Base-by-base conservation (phyloP, 2,797 vertebrate species). In the Acanthurus leucopareius region DNA sequence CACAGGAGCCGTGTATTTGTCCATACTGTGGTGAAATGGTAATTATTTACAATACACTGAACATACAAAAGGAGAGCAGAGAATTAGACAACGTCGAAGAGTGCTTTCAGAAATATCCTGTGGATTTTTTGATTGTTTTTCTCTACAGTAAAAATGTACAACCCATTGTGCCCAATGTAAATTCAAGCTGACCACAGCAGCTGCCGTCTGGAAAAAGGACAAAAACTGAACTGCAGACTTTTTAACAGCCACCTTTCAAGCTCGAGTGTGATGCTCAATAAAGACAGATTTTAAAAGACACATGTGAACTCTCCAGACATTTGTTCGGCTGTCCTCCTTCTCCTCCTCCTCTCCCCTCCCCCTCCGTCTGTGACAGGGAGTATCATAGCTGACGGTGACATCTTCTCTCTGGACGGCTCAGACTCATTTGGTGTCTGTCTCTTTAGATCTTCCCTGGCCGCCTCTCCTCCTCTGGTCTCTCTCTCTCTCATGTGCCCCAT, bases 371-470 rank as follows among this genome's bases (percentile, higher is more conserved):
- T 57, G 40, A 72, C 48, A n/a, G 38, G 15, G 48, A 62, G 25
- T 7, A 40, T 75, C 57, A 4, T 5, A 56, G 77, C 63, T 78
- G 76, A 86, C 59, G 67, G 80, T 82, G 84, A 86, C 25, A 47
- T 72, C 83, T 76, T 81, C 69, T 65, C 75, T 72, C 65, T 65
- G 62, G 84, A 52, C 20, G 6, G 45, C 65, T 81, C 38, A 13
- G 51, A 14, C 71, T 76, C 82, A 75, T 84, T 88, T 79, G 79
- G 79, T 65, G 75, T 75, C 57, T 59, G 68, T 73, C 68, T 83
- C 86, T 83, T 90, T 70, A 83, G 90, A 88, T 87, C 83, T 86
- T 75, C 49, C 52, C 65, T 19, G 69, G 47, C 71, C 80, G 71
- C n/a, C 79, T 84, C 47, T 73, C 71, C 60, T 80, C 75, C 58